These are phyloP conservation scores for Erynnis tages DNA, from an alignment of 2,888 invertebrate species.

Conservation along the genomic window DNA sequence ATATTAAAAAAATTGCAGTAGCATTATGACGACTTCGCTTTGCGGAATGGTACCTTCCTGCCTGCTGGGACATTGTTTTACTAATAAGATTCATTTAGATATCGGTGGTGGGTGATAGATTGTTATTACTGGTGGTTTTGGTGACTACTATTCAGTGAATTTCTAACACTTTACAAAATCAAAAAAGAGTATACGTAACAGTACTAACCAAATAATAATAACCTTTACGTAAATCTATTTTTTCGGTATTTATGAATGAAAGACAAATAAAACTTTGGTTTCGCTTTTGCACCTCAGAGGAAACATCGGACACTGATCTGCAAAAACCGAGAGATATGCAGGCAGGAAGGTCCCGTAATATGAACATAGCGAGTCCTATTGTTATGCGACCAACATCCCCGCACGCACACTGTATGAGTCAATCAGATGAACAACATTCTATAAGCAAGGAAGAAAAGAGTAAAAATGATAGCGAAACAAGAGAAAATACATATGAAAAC, in stretches of 20 bases:
- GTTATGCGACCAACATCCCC: constrained; percentile 65
- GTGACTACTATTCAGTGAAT: constrained; percentile 57
- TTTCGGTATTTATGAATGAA: constrained; percentile 38
- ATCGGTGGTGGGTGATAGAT: constrained; percentile 67
- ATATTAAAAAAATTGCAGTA: constrained; percentile 50
- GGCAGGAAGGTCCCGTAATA: constrained; percentile 85
- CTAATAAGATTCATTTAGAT: constrained; percentile 66
- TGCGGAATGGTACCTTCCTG: constrained; percentile 82
- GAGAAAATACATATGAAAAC: constrained; percentile 67
- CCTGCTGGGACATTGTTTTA: constrained; percentile 77
- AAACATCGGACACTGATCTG: constrained; percentile 77
- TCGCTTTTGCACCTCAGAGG: constrained; percentile 81
- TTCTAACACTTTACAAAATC: constrained; percentile 63
- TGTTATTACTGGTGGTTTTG: constrained; percentile 45
- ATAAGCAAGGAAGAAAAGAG: constrained; percentile 32
- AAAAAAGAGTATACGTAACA: constrained; percentile 40
- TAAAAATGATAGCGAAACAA: constrained; percentile 23
- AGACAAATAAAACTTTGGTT: constrained; percentile 66
- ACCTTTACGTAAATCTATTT: constrained; percentile 21
- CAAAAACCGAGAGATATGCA: constrained; percentile 78
- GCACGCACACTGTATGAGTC: constrained; percentile 57
- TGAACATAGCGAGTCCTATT: constrained; percentile 68
- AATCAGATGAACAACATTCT: constrained; percentile 38
- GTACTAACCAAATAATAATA: constrained; percentile 36
- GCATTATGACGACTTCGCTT: constrained; percentile 77